Conservation (phyloP, 2,797 vertebrate species). For the Phylloscopus collybita region DNA sequence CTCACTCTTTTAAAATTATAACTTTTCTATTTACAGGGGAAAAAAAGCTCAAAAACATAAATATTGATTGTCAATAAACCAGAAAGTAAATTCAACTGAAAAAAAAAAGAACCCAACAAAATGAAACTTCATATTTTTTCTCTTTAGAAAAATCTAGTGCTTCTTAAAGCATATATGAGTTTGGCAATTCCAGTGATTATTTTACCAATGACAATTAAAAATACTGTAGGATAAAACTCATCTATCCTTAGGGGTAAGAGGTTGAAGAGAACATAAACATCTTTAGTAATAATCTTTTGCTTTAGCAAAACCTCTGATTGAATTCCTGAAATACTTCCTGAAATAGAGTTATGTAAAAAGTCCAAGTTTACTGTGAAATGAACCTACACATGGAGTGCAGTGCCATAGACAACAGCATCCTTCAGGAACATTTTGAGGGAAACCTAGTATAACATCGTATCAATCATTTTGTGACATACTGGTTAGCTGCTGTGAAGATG, state of each 20-base stretch:
- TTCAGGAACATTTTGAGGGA: neutral
- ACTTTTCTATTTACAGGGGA: neutral
- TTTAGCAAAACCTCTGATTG: neutral
- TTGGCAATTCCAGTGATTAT: neutral
- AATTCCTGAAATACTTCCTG: constrained; percentile 18
- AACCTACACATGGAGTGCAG: neutral
- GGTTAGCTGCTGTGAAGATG: neutral
- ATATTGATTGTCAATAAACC: neutral
- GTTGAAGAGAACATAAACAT: neutral
- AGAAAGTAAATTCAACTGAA: neutral
- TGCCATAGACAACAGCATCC: neutral
- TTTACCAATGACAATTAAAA: neutral
- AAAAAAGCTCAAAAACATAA: neutral
- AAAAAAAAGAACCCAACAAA: neutral
- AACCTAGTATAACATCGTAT: neutral
- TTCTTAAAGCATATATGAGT: neutral
- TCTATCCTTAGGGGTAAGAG: neutral
- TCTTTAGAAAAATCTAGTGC: neutral
- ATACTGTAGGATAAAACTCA: neutral
- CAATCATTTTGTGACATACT: neutral
- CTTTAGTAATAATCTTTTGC: neutral
- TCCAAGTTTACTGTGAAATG: neutral
- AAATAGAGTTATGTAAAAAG: neutral
- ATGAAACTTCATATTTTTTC: neutral
- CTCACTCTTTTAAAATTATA: neutral